Evolutionary conservation across 2,113 vertebrate genomes (phyloP), one percentile per base, ranked within the genome.

Genomic region (Elephas maximus): DNA sequence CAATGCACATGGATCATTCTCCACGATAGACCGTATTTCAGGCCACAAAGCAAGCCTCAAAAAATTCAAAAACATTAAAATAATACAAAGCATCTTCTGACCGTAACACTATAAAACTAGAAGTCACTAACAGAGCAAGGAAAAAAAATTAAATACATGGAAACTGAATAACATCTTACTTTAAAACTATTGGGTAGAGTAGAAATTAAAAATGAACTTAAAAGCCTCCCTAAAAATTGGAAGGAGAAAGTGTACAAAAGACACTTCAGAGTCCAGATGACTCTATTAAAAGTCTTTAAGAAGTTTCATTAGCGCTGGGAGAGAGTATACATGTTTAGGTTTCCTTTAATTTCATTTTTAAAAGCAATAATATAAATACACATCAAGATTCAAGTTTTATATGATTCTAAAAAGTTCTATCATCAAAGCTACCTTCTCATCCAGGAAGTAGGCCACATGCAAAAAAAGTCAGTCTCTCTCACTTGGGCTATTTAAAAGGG

Each of bases 351-450:
- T 80, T 80, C 60, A 45, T 51, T 86, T 62, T 88, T 41, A 37
- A 30, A 86, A 71, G 17, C 57, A 92, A 69, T 51, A 30, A 57
- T 45, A 45, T 79, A 95, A 89, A 88, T 44, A 90, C 91, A 74
- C 10, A 93, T n/a, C 57, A 77, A 92, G 78, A 92, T 91, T 74
- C 28, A 85, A 88, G 76, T 44, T 91, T 74, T 18, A 92, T 51
- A 12, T 4, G 65, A 79, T 77, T 76, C 73, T 45, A 74, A 91
- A 77, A 95, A 51, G 45, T 81, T 79, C n/a, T 77, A 94, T 96
- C 41, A 87, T 74, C 33, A 63, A 83, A 95, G 48, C 67, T 63
- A 57, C 3, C 69, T 94, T 94, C 86, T 84, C 80, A 71, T 48
- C 63, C 81, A 82, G 57, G 23, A 93, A 93, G 26, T 53, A 91